phyloP scores from a whole-genome alignment of 2,113 vertebrate genomes.

The Gopherus evgoodei region DNA sequence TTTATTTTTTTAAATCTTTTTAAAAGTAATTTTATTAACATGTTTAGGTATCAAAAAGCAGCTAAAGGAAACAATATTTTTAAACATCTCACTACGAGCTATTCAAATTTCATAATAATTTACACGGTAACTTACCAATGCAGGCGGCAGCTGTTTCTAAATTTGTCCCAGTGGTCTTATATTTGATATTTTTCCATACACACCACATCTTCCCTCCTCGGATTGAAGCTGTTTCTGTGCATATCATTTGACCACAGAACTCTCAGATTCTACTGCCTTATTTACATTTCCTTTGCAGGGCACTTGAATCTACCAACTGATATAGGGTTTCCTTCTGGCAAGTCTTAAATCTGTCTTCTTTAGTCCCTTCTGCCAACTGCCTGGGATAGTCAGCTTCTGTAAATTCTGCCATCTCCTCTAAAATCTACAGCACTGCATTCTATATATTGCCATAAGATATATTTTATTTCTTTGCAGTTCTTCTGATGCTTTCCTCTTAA shows the following conservation, averaged over 20 bases:
- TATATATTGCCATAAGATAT: neutral
- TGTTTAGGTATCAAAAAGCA: neutral
- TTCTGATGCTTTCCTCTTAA: neutral
- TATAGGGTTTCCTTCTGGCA: conserved; percentile 52
- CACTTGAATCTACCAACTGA: conserved; percentile 26
- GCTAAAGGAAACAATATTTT: neutral
- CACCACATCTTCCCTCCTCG: neutral
- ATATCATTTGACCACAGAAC: neutral
- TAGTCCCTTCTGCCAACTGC: conserved; percentile 43
- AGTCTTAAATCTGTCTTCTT: conserved; percentile 55
- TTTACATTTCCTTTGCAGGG: conserved; percentile 42
- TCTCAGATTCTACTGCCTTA: neutral
- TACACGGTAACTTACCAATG: neutral
- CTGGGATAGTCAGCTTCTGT: conserved; percentile 12
- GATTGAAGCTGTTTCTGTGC: neutral
- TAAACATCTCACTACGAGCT: neutral
- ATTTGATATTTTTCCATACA: neutral
- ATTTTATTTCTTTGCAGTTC: conserved; percentile 20
- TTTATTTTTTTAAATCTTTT: neutral
- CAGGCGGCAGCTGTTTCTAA: conserved; percentile 6
- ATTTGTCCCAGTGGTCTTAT: neutral
- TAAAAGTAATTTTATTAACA: neutral
- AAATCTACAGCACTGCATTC: conserved; percentile 46
- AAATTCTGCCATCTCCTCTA: conserved; percentile 39
- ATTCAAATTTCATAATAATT: neutral